phyloP scores from a whole-genome alignment of 53 echinoderm and acorn worm species.

The Crossaster papposus region DNA sequence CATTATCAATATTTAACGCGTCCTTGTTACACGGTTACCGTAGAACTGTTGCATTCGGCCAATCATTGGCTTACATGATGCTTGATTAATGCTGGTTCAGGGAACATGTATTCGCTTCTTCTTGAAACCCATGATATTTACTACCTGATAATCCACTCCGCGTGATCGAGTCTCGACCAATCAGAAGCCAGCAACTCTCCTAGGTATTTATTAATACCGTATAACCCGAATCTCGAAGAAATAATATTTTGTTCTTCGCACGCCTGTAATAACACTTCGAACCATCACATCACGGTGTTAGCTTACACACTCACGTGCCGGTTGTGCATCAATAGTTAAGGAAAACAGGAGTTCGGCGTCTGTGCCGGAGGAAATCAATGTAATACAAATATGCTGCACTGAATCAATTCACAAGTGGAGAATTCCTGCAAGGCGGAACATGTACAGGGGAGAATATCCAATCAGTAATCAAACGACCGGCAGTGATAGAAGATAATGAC shows the following conservation, averaged over 20 bases:
- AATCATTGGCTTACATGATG: too few relatives aligned
- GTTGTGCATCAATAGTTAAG: background rate
- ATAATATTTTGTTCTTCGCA: slow-evolving; percentile 1
- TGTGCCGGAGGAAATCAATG: background rate
- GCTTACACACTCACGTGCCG: background rate
- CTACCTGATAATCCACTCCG: too few relatives aligned
- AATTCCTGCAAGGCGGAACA: background rate
- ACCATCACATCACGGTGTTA: background rate
- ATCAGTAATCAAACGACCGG: background rate
- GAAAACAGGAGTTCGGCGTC: background rate
- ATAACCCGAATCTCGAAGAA: background rate
- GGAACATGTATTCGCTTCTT: too few relatives aligned
- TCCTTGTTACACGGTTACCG: too few relatives aligned
- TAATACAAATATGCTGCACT: background rate
- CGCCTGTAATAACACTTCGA: background rate
- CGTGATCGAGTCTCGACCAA: too few relatives aligned
- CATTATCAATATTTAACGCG: too few relatives aligned
- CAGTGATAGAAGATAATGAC: background rate
- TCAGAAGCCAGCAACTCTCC: too few relatives aligned
- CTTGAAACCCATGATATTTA: too few relatives aligned
- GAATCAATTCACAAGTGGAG: slow-evolving; percentile 1
- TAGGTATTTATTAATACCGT: too few relatives aligned
- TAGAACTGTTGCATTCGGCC: too few relatives aligned
- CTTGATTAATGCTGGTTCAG: too few relatives aligned
- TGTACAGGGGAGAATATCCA: background rate